Conservation (phyloP, 1,140 invertebrate genomes). For the Sarcophaga peregrina region DNA sequence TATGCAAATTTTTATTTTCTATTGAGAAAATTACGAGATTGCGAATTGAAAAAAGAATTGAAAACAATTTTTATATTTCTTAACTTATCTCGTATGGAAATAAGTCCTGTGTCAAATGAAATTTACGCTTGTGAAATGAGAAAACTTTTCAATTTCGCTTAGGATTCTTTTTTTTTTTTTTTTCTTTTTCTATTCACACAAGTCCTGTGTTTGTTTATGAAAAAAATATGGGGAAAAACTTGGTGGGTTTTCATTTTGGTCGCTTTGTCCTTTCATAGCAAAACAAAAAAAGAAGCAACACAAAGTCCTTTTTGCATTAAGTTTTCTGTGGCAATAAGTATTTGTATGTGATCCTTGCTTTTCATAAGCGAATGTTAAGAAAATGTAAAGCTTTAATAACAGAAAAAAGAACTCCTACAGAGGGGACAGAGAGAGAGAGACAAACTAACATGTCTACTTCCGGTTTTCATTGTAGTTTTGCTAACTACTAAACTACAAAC, state of each 20-base stretch:
- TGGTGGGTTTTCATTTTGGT: neutral
- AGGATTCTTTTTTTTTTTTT: no score
- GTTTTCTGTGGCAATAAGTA: neutral
- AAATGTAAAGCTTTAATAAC: no score
- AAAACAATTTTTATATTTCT: slow-evolving; percentile 20
- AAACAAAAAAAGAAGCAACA: no score
- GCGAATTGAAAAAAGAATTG: neutral
- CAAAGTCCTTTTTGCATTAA: neutral
- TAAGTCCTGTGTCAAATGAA: slow-evolving; percentile 45
- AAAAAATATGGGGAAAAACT: slow-evolving; percentile 22
- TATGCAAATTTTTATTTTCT: slow-evolving; percentile 16
- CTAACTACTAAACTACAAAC: no score
- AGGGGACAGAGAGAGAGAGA: neutral
- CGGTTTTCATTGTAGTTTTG: no score
- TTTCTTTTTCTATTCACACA: neutral
- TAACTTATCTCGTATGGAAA: slow-evolving; percentile 37
- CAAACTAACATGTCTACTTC: slow-evolving; percentile 38
- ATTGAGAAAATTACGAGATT: no score
- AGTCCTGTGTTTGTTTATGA: no score
- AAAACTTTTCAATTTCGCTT: slow-evolving; percentile 51
- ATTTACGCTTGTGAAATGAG: slow-evolving; percentile 51
- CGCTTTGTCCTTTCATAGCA: no score
- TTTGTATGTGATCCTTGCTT: no score
- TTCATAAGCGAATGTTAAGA: no score
- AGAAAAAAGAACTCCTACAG: no score